phyloP scores from a whole-genome alignment of 2,797 vertebrate species.

The Onychomys torridus region DNA sequence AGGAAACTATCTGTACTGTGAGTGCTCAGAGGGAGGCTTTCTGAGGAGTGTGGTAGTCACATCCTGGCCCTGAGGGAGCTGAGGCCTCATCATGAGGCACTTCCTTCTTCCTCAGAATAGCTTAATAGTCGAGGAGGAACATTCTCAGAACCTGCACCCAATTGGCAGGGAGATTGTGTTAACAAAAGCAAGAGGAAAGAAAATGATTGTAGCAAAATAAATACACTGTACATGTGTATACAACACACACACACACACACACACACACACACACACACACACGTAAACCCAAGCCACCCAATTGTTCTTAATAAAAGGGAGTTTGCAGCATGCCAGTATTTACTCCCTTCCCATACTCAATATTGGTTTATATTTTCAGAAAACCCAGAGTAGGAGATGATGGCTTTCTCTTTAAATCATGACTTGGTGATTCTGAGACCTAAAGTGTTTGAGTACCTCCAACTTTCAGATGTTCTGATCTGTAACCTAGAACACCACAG shows the following conservation, averaged over 20 bases:
- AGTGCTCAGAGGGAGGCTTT: too few relatives aligned
- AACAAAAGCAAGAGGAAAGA: slow-evolving; percentile 1
- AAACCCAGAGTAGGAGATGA: neutral
- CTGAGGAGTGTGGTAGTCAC: neutral
- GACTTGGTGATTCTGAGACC: neutral
- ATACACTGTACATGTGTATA: neutral
- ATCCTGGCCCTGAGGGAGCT: neutral
- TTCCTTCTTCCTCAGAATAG: slow-evolving; percentile 32
- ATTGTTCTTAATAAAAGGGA: slow-evolving; percentile 15
- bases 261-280: neutral
- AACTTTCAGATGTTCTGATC: neutral
- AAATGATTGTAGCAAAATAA: neutral
- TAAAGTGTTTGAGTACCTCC: neutral
- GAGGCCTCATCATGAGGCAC: neutral
- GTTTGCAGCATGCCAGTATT: neutral
- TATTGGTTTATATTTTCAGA: slow-evolving; percentile 26
- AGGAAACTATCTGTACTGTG: neutral
- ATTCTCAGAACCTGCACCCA: slow-evolving; percentile 28
- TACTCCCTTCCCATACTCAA: neutral
- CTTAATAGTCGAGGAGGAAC: neutral
- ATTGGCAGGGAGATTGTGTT: neutral
- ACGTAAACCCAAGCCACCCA: neutral
- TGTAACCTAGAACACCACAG: neutral
- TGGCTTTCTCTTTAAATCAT: neutral
- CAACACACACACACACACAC: too few relatives aligned